Conservation (phyloP, 1,140 invertebrate species). For the Drosophila ironensis region DNA sequence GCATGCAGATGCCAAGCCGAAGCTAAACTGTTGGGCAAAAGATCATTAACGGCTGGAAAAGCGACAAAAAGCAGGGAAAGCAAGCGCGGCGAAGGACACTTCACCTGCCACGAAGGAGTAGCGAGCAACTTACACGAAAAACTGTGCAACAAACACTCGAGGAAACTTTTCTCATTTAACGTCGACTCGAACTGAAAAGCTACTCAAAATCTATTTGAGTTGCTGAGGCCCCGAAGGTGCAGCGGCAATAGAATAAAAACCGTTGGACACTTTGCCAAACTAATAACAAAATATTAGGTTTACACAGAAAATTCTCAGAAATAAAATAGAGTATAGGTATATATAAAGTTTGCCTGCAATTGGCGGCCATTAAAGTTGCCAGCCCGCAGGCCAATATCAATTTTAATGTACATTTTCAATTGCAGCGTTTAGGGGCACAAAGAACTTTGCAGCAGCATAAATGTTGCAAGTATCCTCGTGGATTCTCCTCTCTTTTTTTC, state of each 20-base stretch:
- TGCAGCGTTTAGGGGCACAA: slow-evolving; percentile 40
- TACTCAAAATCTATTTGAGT: slow-evolving; percentile 78
- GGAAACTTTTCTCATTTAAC: slow-evolving; percentile 77
- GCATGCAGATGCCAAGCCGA: neutral
- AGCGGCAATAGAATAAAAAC: slow-evolving; percentile 36
- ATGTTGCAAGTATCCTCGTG: slow-evolving; percentile 14
- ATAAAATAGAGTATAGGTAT: neutral
- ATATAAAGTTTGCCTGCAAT: slow-evolving; percentile 42
- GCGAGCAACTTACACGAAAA: slow-evolving; percentile 53
- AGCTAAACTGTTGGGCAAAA: slow-evolving; percentile 52
- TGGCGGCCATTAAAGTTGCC: slow-evolving; percentile 64
- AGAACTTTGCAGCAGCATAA: slow-evolving; percentile 31
- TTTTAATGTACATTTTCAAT: slow-evolving; percentile 73
- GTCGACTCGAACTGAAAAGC: slow-evolving; percentile 74
- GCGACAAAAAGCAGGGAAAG: neutral
- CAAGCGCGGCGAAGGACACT: slow-evolving; percentile 23
- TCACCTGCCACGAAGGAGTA: slow-evolving; percentile 42
- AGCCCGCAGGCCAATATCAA: slow-evolving; percentile 55
- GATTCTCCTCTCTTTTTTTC: slow-evolving; percentile 1
- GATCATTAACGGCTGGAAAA: slow-evolving; percentile 53
- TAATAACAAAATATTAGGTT: slow-evolving; percentile 77
- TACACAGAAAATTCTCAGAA: slow-evolving; percentile 53
- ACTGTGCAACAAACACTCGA: slow-evolving; percentile 74
- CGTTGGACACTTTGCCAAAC: slow-evolving; percentile 59
- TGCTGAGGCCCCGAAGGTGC: neutral